Base-by-base conservation (phyloP, 2,113 vertebrate genomes). In the Clarias batrachus region DNA sequence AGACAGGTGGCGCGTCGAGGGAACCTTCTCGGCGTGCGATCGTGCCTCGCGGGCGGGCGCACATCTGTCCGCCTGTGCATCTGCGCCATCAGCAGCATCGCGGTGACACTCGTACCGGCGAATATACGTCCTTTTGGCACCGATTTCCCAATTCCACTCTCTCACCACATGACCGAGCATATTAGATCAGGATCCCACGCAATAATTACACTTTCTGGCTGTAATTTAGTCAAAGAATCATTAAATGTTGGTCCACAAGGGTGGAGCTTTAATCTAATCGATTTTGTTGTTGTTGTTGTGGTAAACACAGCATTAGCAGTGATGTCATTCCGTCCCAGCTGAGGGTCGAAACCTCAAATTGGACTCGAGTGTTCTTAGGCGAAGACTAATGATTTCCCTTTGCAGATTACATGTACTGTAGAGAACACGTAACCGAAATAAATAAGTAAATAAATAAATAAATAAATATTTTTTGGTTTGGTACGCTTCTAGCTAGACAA, bases 221-320 rank as follows among this genome's bases (percentile, higher is more conserved):
- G 77, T 82, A 54, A 82, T 82, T 82, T 17, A 48, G 76, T 86
- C 79, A 86, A n/a, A n/a, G 57, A 25, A 17, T 80, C 74, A 33
- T 73, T 81, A 63, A 82, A n/a, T n/a, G 21, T 10, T 57, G 25
- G 57, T 13, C 56, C 41, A 78, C 66, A 25, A 57, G 62, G 85
- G 85, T 82, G 79, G 79, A 76, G 80, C 68, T 82, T 59, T 82
- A 68, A 33, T 74, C 2, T 11, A 63, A 62, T 63, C 19, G 19
- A 68, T 85, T 79, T 5, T 17, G 30, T 2, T 73, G 2, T 37
- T 21, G 10, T 37, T 80, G 4, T 60, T 17, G 63, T 27, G 52
- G 37, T 70, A 60, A 81, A 86, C 59, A 86, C 33, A 86, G 59
- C 19, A 81, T 81, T 80, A 79, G 78, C 10, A 57, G 65, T 30